Evolutionary conservation across 2,113 vertebrate species (phyloP).

Genomic region (Ammospiza nelsoni): DNA sequence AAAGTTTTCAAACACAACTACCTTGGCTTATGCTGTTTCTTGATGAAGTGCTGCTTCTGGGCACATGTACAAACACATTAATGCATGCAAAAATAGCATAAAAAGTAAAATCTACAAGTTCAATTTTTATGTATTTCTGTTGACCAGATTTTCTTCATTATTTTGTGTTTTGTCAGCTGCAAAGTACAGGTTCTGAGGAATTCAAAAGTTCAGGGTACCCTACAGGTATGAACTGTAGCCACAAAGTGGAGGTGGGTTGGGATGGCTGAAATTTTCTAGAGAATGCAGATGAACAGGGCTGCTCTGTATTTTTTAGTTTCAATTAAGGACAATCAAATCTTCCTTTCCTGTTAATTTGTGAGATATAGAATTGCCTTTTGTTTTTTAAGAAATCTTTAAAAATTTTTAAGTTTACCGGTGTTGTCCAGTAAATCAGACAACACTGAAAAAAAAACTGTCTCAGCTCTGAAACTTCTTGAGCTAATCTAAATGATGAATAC

Average conservation of each 20-base stretch:
- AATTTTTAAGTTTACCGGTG: background rate
- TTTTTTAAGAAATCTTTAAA: background rate
- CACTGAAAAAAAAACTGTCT: background rate
- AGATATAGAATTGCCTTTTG: background rate
- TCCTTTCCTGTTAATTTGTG: background rate
- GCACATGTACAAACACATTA: background rate
- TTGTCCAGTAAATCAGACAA: background rate
- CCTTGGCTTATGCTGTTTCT: background rate
- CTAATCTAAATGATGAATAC: background rate
- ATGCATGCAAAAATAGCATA: background rate
- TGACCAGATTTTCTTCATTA: background rate
- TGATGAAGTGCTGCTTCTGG: background rate
- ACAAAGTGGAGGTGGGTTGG: background rate
- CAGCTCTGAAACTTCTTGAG: background rate
- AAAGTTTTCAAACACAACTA: background rate
- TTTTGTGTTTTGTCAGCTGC: background rate
- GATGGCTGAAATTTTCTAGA: background rate
- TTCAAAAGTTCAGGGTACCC: background rate
- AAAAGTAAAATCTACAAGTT: background rate
- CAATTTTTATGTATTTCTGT: background rate
- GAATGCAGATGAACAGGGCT: background rate
- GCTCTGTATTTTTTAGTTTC: background rate
- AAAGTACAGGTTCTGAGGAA: background rate
- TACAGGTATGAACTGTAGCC: background rate
- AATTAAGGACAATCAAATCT: background rate